A percentile compares a stretch with the other conserved stretches of the same genome.
Conservation (phyloP, 2,113 vertebrate species). For the Nesoenas mayeri region DNA sequence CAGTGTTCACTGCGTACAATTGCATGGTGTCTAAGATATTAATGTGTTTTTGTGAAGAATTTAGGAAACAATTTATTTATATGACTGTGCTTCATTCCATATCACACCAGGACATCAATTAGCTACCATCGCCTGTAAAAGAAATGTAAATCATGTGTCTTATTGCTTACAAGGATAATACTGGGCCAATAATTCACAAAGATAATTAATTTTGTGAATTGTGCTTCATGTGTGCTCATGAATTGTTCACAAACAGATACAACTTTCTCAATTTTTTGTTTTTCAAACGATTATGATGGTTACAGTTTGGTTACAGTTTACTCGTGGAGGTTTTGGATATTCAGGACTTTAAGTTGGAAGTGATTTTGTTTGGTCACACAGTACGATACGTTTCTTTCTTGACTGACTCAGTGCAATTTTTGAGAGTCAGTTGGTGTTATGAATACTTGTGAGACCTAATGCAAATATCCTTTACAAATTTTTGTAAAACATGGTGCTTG, state of each 20-base stretch:
- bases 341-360: background rate
- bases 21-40: constrained; percentile 70
- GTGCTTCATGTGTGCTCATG: constrained; percentile 36
- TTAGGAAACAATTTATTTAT: constrained; percentile 70
- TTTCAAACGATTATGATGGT: background rate
- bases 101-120: constrained; percentile 72
- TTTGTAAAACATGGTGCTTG: background rate
- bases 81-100: constrained; percentile 67
- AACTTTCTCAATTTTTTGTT: constrained; percentile 53
- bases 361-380: background rate
- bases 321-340: background rate
- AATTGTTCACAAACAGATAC: constrained; percentile 34
- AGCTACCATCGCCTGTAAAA: constrained; percentile 48
- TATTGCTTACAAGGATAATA: constrained; percentile 56
- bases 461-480: background rate
- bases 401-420: background rate
- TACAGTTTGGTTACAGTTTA: background rate
- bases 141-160: constrained; percentile 71
- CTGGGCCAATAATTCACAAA: constrained; percentile 61
- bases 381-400: background rate
- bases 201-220: constrained; percentile 56
- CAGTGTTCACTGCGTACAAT: constrained; percentile 62
- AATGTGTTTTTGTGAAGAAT: constrained; percentile 72
- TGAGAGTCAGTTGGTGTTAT: background rate
- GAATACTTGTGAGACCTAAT: background rate